Percentiles rank a stretch among this genome's conserved stretches.
Evolutionary conservation across 2,888 invertebrate species (phyloP).

Genomic region (Cataglyphis albicans): DNA sequence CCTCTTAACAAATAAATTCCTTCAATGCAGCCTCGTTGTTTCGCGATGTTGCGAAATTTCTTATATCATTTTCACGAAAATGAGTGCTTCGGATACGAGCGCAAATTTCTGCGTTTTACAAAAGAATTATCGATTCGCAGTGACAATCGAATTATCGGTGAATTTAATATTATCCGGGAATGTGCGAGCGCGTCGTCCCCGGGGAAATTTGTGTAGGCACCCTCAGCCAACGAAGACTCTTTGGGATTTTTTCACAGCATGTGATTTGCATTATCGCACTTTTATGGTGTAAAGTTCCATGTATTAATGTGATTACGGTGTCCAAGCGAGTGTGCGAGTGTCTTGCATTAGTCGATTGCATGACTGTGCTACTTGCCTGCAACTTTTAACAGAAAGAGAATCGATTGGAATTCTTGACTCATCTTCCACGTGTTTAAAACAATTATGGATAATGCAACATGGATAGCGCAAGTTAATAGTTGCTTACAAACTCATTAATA

Average conservation of each 20-base stretch:
- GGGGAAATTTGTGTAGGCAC: slow-evolving; percentile 14
- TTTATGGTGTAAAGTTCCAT: slow-evolving; percentile 42
- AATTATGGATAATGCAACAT: neutral
- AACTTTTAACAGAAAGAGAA: neutral
- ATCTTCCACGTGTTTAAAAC: neutral
- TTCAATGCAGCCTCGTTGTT: neutral
- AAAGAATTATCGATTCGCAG: slow-evolving; percentile 6
- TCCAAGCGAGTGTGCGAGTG: neutral
- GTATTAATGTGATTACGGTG: slow-evolving; percentile 43
- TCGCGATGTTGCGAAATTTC: neutral
- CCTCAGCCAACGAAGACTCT: neutral
- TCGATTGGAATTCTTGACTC: neutral
- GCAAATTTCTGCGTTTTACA: neutral
- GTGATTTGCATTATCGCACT: slow-evolving; percentile 45
- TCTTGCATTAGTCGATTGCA: slow-evolving; percentile 53
- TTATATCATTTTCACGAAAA: slow-evolving; percentile 2
- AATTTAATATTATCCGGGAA: slow-evolving; percentile 33
- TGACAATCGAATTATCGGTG: neutral
- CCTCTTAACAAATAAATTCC: neutral
- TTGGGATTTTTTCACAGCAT: slow-evolving; percentile 27
- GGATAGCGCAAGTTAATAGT: neutral
- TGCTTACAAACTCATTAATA: too few species aligned
- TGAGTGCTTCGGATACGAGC: neutral
- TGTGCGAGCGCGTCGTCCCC: neutral
- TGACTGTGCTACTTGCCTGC: neutral